A percentile compares a stretch with the other conserved stretches of the same genome.
phyloP scores from a whole-genome alignment of 2,113 vertebrate genomes.

The Gyps fulvus region DNA sequence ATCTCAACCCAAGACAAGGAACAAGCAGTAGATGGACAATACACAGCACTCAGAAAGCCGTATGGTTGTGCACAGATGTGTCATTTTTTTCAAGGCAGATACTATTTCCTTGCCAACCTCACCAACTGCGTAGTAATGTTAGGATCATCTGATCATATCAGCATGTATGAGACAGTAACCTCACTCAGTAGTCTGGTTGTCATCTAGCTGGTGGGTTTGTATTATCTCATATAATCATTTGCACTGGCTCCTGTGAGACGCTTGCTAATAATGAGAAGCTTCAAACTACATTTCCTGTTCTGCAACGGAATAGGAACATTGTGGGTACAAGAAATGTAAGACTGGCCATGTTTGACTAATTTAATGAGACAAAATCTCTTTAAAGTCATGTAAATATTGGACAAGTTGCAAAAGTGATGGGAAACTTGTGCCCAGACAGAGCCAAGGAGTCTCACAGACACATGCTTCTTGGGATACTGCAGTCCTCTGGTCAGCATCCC shows the following conservation, averaged over 20 bases:
- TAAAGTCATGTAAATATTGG: background rate
- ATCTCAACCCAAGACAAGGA: background rate
- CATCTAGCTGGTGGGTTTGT: background rate
- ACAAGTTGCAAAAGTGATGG: background rate
- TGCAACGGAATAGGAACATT: background rate
- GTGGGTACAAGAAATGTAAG: background rate
- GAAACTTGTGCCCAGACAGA: background rate
- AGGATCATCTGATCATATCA: background rate
- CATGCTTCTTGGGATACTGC: background rate
- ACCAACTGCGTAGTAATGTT: background rate
- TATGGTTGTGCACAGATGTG: background rate
- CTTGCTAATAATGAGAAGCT: background rate
- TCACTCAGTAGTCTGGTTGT: background rate
- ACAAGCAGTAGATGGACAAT: background rate
- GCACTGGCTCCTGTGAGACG: background rate
- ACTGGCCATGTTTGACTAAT: accelerated
- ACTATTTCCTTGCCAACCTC: background rate
- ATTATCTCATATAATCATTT: background rate
- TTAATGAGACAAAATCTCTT: background rate
- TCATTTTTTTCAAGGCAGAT: background rate
- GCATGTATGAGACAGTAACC: background rate
- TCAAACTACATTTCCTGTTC: background rate
- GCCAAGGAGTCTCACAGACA: background rate
- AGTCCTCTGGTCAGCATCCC: background rate
- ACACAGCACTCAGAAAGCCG: background rate